Evolutionary conservation across 2,888 invertebrate species (phyloP), one percentile per base, ranked within the genome.

Genomic region (Chydorus sphaericus): DNA sequence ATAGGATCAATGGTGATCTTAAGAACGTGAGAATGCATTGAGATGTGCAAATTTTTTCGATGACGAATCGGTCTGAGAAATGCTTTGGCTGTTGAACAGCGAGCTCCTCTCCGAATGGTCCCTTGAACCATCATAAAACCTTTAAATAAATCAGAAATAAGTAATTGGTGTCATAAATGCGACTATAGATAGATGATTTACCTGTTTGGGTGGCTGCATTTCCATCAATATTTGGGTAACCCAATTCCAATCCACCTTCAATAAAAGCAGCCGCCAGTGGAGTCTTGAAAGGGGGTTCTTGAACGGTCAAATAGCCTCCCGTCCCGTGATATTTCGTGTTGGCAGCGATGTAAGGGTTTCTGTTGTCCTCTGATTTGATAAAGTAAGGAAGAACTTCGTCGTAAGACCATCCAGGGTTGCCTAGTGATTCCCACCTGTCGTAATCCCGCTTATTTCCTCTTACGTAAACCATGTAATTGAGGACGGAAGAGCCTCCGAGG

Each of bases 121-220:
- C 80, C 90, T 69, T 90, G 90, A 0, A 88, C 86, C 39, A 88
- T 82, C 2, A 82, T 82, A 66, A 85, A 89, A 8, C 89, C 89
- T 0, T 85, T 84, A 68, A 89, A 88, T 63, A 80, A 77, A 60
- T 77, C 84, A 2, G n/a, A n/a, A n/a, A n/a, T n/a, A n/a, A n/a
- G n/a, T n/a, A n/a, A n/a, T n/a, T n/a, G n/a, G n/a, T n/a, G n/a
- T n/a, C n/a, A n/a, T n/a, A n/a, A n/a, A n/a, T n/a, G n/a, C n/a
- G n/a, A n/a, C n/a, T n/a, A n/a, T n/a, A n/a, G n/a, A n/a, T n/a
- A n/a, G n/a, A n/a, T n/a, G n/a, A n/a, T n/a, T n/a, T n/a, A n/a
- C n/a, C 91, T 0, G 90, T 88, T 68, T 91, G 91, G 63, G 84
- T 78, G 0, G 77, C 83, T 0, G 89, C 90, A 66, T 92, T 92